Conservation (phyloP, 2,888 invertebrate species). For the Heliconius ethilla region DNA sequence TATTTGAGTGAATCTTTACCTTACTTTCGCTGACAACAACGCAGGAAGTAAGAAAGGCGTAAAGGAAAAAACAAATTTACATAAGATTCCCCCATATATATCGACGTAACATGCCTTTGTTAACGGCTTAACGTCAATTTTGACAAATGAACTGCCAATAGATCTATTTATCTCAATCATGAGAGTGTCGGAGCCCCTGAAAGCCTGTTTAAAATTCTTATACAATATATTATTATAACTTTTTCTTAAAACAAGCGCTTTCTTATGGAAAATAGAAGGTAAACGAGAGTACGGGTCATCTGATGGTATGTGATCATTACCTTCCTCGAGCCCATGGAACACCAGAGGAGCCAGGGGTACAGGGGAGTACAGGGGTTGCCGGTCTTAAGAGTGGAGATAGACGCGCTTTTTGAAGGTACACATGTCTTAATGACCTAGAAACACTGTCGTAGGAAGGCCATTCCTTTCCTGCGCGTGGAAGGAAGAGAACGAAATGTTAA, state of each 20-base stretch:
- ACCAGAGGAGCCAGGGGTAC: too few species aligned
- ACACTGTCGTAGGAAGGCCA: too few species aligned
- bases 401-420: too few species aligned
- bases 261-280: too few species aligned
- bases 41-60: background rate
- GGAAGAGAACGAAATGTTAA: too few species aligned
- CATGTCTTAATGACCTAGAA: too few species aligned
- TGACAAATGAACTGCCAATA: conserved; percentile 40
- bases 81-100: conserved; percentile 1
- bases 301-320: too few species aligned
- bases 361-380: too few species aligned
- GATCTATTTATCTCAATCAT: conserved; percentile 40
- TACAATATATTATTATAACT: conserved; percentile 20
- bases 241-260: background rate
- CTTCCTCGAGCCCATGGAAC: too few species aligned
- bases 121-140: conserved; percentile 34
- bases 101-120: conserved; percentile 32
- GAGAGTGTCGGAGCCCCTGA: conserved; percentile 28
- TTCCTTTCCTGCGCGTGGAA: too few species aligned
- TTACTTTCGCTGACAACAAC: background rate
- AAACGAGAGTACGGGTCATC: too few species aligned
- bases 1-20: background rate
- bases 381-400: too few species aligned
- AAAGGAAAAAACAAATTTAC: conserved; percentile 2
- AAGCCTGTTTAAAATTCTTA: conserved; percentile 29